Percentiles rank a stretch among this genome's conserved stretches.
These are phyloP conservation scores for Drosophila eugracilis DNA, from an alignment of 1,140 invertebrate genomes.

Conservation along the genomic window DNA sequence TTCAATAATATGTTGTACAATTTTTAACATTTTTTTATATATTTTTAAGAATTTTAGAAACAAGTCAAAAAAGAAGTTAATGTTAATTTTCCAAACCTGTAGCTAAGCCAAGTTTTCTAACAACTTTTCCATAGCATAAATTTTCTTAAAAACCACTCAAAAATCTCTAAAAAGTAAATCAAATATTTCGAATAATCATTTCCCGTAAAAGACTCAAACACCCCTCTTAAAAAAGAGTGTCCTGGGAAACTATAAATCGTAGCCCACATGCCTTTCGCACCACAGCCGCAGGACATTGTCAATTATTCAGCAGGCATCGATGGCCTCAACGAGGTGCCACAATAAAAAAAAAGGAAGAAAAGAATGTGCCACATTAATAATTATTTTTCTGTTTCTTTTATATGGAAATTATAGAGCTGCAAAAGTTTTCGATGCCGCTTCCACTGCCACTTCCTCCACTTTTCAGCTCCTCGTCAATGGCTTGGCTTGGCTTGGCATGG, in stretches of 20 bases:
- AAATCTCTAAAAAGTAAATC: too few relatives aligned
- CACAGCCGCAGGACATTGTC: conserved; percentile 30
- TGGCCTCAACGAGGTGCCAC: conserved; percentile 53
- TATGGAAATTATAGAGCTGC: conserved; percentile 43
- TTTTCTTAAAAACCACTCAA: too few relatives aligned
- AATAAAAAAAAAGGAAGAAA: conserved; percentile 24
- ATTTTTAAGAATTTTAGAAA: too few relatives aligned
- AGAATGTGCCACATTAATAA: conserved; percentile 36
- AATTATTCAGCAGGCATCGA: conserved; percentile 40
- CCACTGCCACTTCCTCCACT: not conserved
- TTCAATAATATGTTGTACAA: too few relatives aligned
- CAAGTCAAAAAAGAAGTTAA: not conserved
- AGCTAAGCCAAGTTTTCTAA: too few relatives aligned
- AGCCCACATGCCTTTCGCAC: conserved; percentile 48
- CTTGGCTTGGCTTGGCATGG: not conserved
- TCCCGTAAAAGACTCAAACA: not conserved
- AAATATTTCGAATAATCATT: too few relatives aligned
- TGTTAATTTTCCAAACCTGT: too few relatives aligned
- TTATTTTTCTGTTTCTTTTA: conserved; percentile 35
- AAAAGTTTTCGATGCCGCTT: conserved; percentile 39
- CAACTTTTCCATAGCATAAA: too few relatives aligned
- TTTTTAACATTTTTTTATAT: too few relatives aligned
- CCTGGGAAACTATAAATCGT: conserved; percentile 27
- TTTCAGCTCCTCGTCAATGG: conserved; percentile 2
- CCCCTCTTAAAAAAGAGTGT: not conserved